These are phyloP conservation scores for Trachops cirrhosus DNA, from an alignment of 2,797 vertebrate genomes.

Conservation along the genomic window DNA sequence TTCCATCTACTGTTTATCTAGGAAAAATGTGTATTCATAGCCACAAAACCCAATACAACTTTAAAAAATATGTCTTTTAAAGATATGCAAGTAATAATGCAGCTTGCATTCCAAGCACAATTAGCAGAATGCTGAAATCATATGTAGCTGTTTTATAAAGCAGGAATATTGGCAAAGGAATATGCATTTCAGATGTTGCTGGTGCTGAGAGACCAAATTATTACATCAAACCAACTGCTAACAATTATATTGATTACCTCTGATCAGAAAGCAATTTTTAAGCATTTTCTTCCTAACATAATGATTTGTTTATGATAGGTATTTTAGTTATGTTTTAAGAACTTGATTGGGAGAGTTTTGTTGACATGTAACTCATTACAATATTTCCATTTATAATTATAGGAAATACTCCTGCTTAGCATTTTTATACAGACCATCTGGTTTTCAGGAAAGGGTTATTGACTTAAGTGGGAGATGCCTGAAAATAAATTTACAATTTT, in stretches of 20 bases:
- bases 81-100: constrained; percentile 4
- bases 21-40: constrained; percentile 1
- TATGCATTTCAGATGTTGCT: neutral
- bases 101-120: constrained; percentile 27
- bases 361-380: constrained; percentile 17
- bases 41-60: constrained; percentile 11
- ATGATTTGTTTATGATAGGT: constrained; percentile 1
- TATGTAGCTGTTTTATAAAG: neutral
- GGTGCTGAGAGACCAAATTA: constrained; percentile 1
- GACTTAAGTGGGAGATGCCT: neutral
- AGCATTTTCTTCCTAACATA: constrained; percentile 7
- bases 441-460: constrained; percentile 20
- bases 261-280: constrained; percentile 38
- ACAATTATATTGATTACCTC: constrained; percentile 40
- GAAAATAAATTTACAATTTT: constrained; percentile 2
- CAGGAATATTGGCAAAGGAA: constrained; percentile 14
- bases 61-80: constrained; percentile 31
- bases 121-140: neutral
- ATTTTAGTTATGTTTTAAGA: constrained; percentile 28
- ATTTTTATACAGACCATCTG: constrained; percentile 27
- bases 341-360: neutral
- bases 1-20: neutral
- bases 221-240: constrained; percentile 35
- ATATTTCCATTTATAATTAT: constrained; percentile 50
- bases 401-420: neutral